Base-by-base conservation (phyloP, 2,797 vertebrate genomes). In the Spondyliosoma cantharus region DNA sequence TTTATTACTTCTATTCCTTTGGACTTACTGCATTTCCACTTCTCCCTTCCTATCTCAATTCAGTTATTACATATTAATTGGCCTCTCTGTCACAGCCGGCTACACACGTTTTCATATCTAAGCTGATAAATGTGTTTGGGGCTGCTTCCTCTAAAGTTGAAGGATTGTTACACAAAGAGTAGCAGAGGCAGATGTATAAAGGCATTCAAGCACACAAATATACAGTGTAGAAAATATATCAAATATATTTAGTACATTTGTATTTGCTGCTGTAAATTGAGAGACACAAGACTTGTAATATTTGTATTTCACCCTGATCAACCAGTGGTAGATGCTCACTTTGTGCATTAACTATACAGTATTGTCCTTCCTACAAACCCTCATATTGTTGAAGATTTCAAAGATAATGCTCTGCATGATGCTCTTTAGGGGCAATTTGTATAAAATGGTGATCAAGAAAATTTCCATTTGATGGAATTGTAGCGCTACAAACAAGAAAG, bases 1-100 rank as follows among this genome's bases (percentile, higher is more conserved):
- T 58, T 76, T 73, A 50, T 46, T 56, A 32, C 71, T 72, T 48
- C 73, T 32, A 74, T 86, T 82, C 75, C 84, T 76, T 74, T 45
- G 56, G 16, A 70, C 29, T 53, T 71, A 71, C 54, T 76, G 64
- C 56, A 24, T 59, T 76, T 50, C 22, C 29, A 5, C 53, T 71
- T 63, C 72, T 42, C 37, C 60, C 60, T 52, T 75, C 65, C 61
- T 67, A 37, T 60, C 61, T 73, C 25, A 19, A 6, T 71, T 54
- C 3, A 37, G 12, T 58, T 16, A 62, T 7, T n/a, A 46, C 66
- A 25, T 76, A 43, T 54, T 71, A 53, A 57, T 58, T 46, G 29
- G 12, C 52, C 17, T 50, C 17, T 59, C 19, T 52, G 32, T 66
- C 37, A 72, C 56, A 71, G 60, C 37, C 46, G 46, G 58, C 25